A percentile compares a stretch with the other conserved stretches of the same genome.
phyloP scores from a whole-genome alignment of 2,888 invertebrate species.

The Drosophila algonquin region DNA sequence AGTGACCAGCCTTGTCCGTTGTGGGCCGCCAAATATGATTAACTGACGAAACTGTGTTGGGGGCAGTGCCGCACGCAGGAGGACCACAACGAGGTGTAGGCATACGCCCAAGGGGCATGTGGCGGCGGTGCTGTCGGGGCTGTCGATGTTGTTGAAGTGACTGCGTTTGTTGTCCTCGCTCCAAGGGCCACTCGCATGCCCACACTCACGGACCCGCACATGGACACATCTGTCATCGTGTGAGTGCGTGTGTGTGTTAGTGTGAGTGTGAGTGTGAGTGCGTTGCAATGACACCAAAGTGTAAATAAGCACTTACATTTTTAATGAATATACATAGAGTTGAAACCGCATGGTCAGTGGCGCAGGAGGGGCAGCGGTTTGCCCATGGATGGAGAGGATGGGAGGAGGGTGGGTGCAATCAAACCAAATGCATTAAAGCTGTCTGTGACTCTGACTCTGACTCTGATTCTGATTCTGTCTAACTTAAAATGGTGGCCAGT shows the following conservation, averaged over 20 bases:
- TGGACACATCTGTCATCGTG: not conserved
- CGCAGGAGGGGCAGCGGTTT: not conserved
- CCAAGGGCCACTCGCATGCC: not conserved
- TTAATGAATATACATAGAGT: slow-evolving; percentile 56
- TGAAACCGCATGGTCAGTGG: slow-evolving; percentile 2
- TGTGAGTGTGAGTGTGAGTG: slow-evolving; percentile 12
- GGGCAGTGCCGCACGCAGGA: not conserved
- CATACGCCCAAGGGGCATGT: not conserved
- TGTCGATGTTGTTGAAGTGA: slow-evolving; percentile 16
- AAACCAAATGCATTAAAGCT: slow-evolving; percentile 41
- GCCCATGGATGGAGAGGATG: not conserved
- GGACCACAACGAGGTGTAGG: not conserved
- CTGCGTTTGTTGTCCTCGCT: slow-evolving; percentile 18
- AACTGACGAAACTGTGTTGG: slow-evolving; percentile 27
- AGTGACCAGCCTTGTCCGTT: not conserved
- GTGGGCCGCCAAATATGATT: slow-evolving; percentile 45
- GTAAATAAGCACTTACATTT: slow-evolving; percentile 68
- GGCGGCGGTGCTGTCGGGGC: slow-evolving; percentile 6
- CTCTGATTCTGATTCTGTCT: not conserved
- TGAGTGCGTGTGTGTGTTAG: no score
- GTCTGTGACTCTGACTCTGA: not conserved
- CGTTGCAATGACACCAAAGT: slow-evolving; percentile 58
- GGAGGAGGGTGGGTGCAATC: slow-evolving; percentile 36
- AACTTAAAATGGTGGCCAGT: not conserved
- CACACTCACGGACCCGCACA: not conserved